phyloP scores from a whole-genome alignment of 2,888 invertebrate genomes.

The Nomada fucata region DNA sequence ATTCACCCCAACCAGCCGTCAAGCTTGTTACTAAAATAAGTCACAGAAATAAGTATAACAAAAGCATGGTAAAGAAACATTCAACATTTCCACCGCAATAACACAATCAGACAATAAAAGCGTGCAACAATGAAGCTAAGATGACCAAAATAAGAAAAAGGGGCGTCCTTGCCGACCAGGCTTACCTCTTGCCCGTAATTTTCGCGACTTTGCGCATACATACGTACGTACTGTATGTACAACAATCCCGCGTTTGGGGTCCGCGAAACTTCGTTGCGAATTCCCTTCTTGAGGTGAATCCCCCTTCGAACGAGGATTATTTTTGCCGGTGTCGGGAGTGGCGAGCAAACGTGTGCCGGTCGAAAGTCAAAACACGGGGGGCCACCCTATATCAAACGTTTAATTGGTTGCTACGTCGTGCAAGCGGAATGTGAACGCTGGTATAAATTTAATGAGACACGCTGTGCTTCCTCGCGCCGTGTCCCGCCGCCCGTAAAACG shows the following conservation, averaged over 20 bases:
- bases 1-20: too few species aligned
- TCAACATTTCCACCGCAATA: conserved; percentile 7
- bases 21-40: not conserved
- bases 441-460: conserved; percentile 70
- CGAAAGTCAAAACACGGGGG: conserved; percentile 64
- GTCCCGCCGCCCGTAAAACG: conserved; percentile 11
- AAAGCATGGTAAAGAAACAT: not conserved
- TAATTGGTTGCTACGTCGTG: conserved; percentile 69
- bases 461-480: conserved; percentile 2
- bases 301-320: conserved; percentile 53
- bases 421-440: conserved; percentile 60
- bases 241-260: conserved; percentile 23
- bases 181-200: conserved; percentile 46
- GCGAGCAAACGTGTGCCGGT: conserved; percentile 31
- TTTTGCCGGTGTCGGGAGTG: conserved; percentile 50
- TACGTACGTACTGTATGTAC: too few species aligned
- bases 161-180: conserved; percentile 8
- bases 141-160: conserved; percentile 12
- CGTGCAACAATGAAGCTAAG: conserved; percentile 1
- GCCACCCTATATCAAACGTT: conserved; percentile 67
- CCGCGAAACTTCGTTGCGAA: conserved; percentile 50
- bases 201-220: not conserved
- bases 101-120: conserved; percentile 24
- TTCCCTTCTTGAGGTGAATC: conserved; percentile 23
- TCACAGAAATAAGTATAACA: not conserved